These are phyloP conservation scores for Acrossocheilus wenchowensis DNA, from an alignment of 2,797 vertebrate genomes.

Conservation along the genomic window DNA sequence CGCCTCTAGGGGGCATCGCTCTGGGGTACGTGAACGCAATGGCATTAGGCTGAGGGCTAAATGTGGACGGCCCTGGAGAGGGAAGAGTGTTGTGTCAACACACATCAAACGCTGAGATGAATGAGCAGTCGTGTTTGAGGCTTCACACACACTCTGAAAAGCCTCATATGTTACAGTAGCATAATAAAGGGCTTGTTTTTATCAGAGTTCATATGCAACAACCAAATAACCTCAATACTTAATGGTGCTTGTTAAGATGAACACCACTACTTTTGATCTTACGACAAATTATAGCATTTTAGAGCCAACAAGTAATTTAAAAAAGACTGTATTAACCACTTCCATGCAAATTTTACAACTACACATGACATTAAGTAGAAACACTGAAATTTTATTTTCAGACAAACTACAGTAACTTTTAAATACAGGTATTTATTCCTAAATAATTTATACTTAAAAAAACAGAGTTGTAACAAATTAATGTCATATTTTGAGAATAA, in stretches of 20 bases:
- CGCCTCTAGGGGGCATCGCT: constrained; percentile 62
- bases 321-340: neutral
- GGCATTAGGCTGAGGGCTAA: constrained; percentile 32
- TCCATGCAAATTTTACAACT: neutral
- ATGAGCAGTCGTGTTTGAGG: neutral
- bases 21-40: constrained; percentile 8
- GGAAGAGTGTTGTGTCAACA: constrained; percentile 53
- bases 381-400: neutral
- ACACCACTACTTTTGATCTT: neutral
- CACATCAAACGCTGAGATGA: constrained; percentile 47
- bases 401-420: neutral
- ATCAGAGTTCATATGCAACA: neutral
- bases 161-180: neutral
- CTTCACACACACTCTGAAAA: neutral
- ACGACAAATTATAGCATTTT: neutral
- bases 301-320: neutral
- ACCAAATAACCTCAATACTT: neutral
- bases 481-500: neutral
- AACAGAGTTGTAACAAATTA: neutral
- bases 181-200: neutral
- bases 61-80: constrained; percentile 35
- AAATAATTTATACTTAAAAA: neutral
- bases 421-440: neutral
- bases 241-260: neutral
- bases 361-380: neutral